Evolutionary conservation across 2,888 invertebrate genomes (phyloP).

Genomic region (Augochlorella aurata): DNA sequence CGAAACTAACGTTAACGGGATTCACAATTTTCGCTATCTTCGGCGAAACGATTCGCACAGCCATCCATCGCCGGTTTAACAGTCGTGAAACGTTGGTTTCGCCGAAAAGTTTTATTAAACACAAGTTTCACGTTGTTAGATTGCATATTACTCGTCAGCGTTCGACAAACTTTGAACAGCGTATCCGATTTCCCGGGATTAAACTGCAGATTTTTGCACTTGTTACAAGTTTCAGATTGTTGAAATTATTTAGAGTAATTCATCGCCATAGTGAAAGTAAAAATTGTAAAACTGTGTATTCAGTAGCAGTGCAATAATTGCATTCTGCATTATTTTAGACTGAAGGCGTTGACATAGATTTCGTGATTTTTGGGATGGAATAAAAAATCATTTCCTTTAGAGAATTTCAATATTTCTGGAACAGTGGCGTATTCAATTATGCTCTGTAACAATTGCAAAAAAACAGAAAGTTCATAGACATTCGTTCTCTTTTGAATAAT

Average conservation of each 20-base stretch:
- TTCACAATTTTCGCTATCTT: neutral
- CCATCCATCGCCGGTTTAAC: neutral
- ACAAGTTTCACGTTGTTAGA: neutral
- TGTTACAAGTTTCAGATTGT: too few relatives aligned
- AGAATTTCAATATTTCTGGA: neutral
- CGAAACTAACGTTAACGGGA: conserved; percentile 1
- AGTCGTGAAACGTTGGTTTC: neutral
- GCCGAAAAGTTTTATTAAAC: neutral
- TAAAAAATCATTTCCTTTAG: too few relatives aligned
- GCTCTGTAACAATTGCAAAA: too few relatives aligned
- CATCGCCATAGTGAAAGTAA: neutral
- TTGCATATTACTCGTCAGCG: neutral
- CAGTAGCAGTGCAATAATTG: neutral
- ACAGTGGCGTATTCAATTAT: neutral
- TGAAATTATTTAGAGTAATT: too few relatives aligned
- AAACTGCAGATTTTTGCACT: neutral
- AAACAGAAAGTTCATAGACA: too few relatives aligned
- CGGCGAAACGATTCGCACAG: neutral
- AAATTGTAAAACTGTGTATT: neutral
- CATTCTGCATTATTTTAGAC: neutral
- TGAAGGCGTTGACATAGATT: too few relatives aligned
- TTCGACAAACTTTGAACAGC: neutral
- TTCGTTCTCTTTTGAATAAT: too few relatives aligned
- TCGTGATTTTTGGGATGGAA: too few relatives aligned
- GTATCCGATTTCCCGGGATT: neutral